Percentiles rank a stretch among this genome's conserved stretches.
Evolutionary conservation across 2,113 vertebrate genomes (phyloP).

Genomic region (Tautogolabrus adspersus): DNA sequence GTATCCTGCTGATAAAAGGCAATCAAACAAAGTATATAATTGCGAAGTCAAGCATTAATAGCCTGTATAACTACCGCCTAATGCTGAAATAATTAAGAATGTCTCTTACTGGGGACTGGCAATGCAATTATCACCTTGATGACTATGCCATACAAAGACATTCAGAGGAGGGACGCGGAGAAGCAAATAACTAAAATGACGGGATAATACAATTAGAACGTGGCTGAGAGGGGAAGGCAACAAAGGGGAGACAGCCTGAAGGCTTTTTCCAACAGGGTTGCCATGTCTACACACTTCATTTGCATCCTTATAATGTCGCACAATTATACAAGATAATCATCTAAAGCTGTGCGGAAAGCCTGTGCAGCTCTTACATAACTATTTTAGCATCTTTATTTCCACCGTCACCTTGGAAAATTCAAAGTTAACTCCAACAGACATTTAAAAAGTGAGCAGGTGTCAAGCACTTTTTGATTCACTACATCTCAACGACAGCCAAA

Average conservation of each 20-base stretch:
- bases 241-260: conserved; percentile 72
- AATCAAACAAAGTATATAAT: conserved; percentile 83
- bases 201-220: conserved; percentile 79
- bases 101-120: conserved; percentile 78
- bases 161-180: conserved; percentile 64
- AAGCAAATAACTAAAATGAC: conserved; percentile 77
- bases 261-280: conserved; percentile 73
- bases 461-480: conserved; percentile 29
- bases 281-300: conserved; percentile 79
- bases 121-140: conserved; percentile 83
- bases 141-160: conserved; percentile 72
- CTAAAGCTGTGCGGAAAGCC: conserved; percentile 40
- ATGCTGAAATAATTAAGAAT: conserved; percentile 82
- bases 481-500: conserved; percentile 25
- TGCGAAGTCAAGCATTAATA: conserved; percentile 82
- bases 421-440: conserved; percentile 14
- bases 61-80: conserved; percentile 78
- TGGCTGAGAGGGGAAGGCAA: conserved; percentile 72
- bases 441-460: conserved; percentile 38
- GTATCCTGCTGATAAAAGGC: conserved; percentile 78
- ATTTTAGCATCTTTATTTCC: conserved; percentile 34
- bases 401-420: neutral
- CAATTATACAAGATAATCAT: conserved; percentile 67
- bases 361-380: conserved; percentile 42
- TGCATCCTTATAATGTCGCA: conserved; percentile 72